A percentile compares a stretch with the other conserved stretches of the same genome.
These are phyloP conservation scores for Hemaris fuciformis DNA, from an alignment of 2,888 invertebrate genomes.

Conservation along the genomic window DNA sequence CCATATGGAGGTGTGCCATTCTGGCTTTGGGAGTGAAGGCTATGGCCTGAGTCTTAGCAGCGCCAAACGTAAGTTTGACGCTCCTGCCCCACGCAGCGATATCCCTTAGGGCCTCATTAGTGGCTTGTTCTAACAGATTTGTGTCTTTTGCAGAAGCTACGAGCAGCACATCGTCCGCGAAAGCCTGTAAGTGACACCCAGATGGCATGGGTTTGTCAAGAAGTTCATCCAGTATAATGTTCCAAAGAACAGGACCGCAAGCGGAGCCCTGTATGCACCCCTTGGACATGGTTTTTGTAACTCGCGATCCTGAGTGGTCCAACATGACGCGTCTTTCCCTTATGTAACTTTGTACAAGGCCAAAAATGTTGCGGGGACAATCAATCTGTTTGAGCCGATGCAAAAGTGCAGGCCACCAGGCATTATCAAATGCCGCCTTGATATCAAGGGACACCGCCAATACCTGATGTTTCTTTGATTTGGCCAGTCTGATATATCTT, in stretches of 20 bases:
- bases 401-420: conserved; percentile 29
- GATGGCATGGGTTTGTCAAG: conserved; percentile 10
- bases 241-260: conserved; percentile 29
- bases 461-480: neutral
- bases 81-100: conserved; percentile 4
- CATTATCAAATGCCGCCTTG: conserved; percentile 24
- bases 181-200: conserved; percentile 24
- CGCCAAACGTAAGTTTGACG: neutral
- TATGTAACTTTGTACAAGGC: conserved; percentile 22
- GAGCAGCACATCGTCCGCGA: conserved; percentile 25
- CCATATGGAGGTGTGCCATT: neutral
- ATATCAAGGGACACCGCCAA: conserved; percentile 23
- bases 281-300: conserved; percentile 19
- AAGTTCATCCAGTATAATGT: conserved; percentile 28
- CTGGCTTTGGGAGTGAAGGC: neutral
- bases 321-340: conserved; percentile 16
- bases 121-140: neutral
- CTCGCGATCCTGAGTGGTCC: conserved; percentile 13
- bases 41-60: neutral
- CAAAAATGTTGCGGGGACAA: conserved; percentile 26
- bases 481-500: neutral
- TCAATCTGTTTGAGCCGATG: conserved; percentile 16
- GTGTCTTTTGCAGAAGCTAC: neutral
- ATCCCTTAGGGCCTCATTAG: neutral
- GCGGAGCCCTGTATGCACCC: conserved; percentile 34